Conservation (phyloP, 2,888 invertebrate genomes). For the Hypselothyrea guttata region DNA sequence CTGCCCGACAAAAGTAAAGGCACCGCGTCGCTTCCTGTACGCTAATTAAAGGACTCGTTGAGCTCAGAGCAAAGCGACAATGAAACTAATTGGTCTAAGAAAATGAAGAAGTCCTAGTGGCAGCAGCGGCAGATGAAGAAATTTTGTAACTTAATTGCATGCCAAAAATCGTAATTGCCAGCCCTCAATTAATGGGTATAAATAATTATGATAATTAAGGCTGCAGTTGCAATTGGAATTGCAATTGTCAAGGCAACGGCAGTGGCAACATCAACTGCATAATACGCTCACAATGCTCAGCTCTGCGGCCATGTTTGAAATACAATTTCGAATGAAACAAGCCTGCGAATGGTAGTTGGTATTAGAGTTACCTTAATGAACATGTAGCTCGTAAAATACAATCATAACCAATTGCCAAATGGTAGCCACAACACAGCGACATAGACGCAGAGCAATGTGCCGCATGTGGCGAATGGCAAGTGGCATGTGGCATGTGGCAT, state of each 20-base stretch:
- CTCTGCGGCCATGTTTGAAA: slow-evolving; percentile 9
- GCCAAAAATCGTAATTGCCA: slow-evolving; percentile 52
- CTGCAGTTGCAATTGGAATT: slow-evolving; percentile 1
- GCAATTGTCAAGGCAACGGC: slow-evolving; percentile 8
- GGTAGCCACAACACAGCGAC: slow-evolving; percentile 2
- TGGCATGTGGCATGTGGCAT: too few relatives aligned
- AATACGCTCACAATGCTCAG: background rate
- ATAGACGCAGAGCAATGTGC: background rate
- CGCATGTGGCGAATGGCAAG: too few relatives aligned
- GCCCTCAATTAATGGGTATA: slow-evolving; percentile 8
- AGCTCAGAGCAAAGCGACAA: slow-evolving; percentile 27
- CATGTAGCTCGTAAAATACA: background rate
- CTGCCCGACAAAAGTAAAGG: slow-evolving; percentile 24
- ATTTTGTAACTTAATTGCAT: slow-evolving; percentile 34
- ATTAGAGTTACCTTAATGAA: too few relatives aligned
- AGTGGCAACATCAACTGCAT: background rate
- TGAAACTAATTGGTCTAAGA: slow-evolving; percentile 58
- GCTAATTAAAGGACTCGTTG: slow-evolving; percentile 70
- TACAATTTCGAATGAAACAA: background rate
- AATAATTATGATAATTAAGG: slow-evolving; percentile 53
- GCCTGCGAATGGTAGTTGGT: background rate
- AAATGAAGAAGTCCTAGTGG: too few relatives aligned
- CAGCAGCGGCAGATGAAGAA: too few relatives aligned
- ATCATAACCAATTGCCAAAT: slow-evolving; percentile 13
- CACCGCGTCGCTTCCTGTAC: slow-evolving; percentile 40